Base-by-base conservation (phyloP, 1,140 invertebrate genomes). In the Nasonia giraulti region DNA sequence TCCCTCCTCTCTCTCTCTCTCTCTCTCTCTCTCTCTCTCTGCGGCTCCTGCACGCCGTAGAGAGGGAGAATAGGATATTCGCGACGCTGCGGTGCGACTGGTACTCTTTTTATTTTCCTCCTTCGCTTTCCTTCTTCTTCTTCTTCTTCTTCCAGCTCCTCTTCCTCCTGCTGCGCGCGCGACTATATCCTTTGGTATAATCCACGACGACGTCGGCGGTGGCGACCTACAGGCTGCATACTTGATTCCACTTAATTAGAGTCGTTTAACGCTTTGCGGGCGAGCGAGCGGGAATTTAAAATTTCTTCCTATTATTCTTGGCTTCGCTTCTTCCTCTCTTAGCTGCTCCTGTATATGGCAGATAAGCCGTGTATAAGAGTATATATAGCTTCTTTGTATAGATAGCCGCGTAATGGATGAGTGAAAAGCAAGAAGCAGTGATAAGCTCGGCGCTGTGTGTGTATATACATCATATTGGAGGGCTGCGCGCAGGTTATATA, bases 181-280 rank as follows among this genome's bases (percentile, higher is more conserved):
- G 27, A 27, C 27, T n/a, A 2, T 62, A 20, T n/a, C 55, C 6
- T 17, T 44, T 44, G 40, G 40, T 11, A 44, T 62, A 7, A 7
- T 20, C 55, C 17, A 17, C 47, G 47, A 50, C 12, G 47, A 50
- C 12, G 47, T 11, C 85, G 12, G 47, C 12, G 47, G 14, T 55
- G 50, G 17, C 87, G 79, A 86, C 87, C 86, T 88, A 89, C 86
- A 87, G 81, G 87, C 85, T 87, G 89, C 87, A 89, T 90, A 90
- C 90, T 90, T 90, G 90, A 91, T 91, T 90, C 87, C 89, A 90
- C 89, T 91, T 91, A 91, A 92, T 91, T 91, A 90, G 89, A 89
- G 80, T 88, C 89, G 85, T 87, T 89, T 89, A 89, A 87, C 88
- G 85, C 87, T 87, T 84, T 86, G 86, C 66, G 66, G 2, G 66